Evolutionary conservation across 1,140 invertebrate genomes (phyloP), one percentile per base, ranked within the genome.

Genomic region (Drosophila seguyi): DNA sequence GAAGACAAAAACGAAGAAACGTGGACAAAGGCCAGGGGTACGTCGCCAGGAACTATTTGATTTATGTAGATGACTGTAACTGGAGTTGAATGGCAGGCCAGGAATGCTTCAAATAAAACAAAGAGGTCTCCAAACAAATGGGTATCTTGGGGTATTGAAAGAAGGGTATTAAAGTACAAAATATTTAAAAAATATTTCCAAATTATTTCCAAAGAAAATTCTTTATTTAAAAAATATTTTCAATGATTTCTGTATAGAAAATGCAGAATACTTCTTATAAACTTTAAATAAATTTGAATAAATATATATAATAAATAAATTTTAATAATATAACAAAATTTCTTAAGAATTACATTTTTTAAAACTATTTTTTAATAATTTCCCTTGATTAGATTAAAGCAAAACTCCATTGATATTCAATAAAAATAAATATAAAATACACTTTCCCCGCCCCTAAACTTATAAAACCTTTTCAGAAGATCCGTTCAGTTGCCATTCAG

Each of bases 51-150:
- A 79, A 76, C 79, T 71, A 78, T 81, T 88, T 90, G 86, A 88
- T 88, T 87, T 85, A 88, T 78, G 83, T 78, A 85, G 66, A 71
- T 77, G 53, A 38, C 71, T 48, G 57, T 52, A 53, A 55, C 58
- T 50, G 50, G 22, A 44, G 41, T 56, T 62, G 71, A 73, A 73
- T 60, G 36, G 36, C 36, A 48, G 36, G 29, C 22, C 29, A 34
- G 66, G 53, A 72, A 72, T 72, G 68, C 67, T 4, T 55, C 27
- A 36, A 72, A 71, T 71, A 55, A 47, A 34, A 68, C 59, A 68
- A 45, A 29, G 50, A 55, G 39, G 36, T n/a, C n/a, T 3, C 41
- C 60, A 48, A 25, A 39, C 27, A 66, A 41, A 29, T 45, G 11
- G 18, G 10, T 61, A 6, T 27, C 6, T 27, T 6, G 18, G 6